These are phyloP conservation scores for Lepisosteus oculatus DNA, from an alignment of 2,113 vertebrate genomes.

Conservation along the genomic window DNA sequence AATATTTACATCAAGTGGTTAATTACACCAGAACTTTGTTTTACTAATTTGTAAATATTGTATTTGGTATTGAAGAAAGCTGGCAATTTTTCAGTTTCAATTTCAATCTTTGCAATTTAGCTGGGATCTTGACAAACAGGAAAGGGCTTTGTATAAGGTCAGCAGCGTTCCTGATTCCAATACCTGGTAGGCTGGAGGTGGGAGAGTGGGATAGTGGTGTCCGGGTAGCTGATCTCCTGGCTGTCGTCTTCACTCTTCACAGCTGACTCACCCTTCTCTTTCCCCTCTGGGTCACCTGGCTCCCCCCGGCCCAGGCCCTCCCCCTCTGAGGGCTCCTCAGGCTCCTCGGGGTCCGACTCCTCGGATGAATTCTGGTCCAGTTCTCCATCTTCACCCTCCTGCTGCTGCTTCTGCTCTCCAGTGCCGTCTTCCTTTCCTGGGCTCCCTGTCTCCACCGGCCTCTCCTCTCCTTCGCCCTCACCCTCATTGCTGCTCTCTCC, in stretches of 20 bases:
- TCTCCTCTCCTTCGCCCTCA: neutral
- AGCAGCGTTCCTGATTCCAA: neutral
- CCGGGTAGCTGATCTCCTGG: constrained; percentile 74
- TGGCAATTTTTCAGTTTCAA: no score
- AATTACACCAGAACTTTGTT: no score
- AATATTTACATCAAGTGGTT: no score
- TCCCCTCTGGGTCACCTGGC: constrained; percentile 22
- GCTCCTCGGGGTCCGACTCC: constrained; percentile 13
- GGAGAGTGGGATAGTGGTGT: constrained; percentile 86
- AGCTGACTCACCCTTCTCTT: neutral
- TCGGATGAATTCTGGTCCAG: neutral
- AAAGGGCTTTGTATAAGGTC: no score
- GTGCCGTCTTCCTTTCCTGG: neutral
- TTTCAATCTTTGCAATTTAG: no score
- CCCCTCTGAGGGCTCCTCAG: neutral
- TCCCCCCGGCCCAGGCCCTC: constrained; percentile 22
- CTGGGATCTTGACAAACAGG: no score
- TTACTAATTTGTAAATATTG: no score
- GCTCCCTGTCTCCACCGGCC: constrained; percentile 27
- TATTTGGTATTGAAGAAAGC: no score
- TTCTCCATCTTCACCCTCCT: constrained; percentile 25
- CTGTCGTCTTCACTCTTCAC: constrained; percentile 22
- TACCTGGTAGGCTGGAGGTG: constrained; percentile 87
- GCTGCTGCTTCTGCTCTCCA: constrained; percentile 1
- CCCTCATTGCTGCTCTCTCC: constrained; percentile 61